A percentile compares a stretch with the other conserved stretches of the same genome.
Evolutionary conservation across 2,797 vertebrate genomes (phyloP).

Genomic region (Chelonia mydas): DNA sequence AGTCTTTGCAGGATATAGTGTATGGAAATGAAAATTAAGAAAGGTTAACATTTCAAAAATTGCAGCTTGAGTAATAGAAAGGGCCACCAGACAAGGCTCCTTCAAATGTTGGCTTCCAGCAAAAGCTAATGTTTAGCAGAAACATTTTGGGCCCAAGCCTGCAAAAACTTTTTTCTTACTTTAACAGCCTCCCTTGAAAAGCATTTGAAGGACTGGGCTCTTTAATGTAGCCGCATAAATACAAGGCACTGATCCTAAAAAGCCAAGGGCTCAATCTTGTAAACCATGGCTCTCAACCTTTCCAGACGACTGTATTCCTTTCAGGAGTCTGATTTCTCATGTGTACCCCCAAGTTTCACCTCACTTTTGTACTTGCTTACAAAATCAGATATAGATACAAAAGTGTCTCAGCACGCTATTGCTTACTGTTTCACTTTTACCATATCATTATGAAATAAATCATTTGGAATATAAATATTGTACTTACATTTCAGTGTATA

Average conservation of each 20-base stretch:
- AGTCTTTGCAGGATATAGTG: not conserved
- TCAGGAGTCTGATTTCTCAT: too few relatives aligned
- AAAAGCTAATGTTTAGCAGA: not conserved
- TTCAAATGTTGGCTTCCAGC: not conserved
- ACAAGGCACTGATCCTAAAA: not conserved
- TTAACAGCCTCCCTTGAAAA: not conserved
- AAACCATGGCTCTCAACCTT: not conserved
- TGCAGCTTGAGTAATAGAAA: not conserved
- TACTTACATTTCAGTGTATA: too few relatives aligned
- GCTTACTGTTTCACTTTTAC: too few relatives aligned
- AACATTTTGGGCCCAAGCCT: not conserved
- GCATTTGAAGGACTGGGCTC: not conserved
- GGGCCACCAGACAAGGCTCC: not conserved
- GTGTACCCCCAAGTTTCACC: too few relatives aligned
- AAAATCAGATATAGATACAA: too few relatives aligned
- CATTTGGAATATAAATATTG: too few relatives aligned
- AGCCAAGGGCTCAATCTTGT: not conserved
- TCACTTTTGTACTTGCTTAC: too few relatives aligned
- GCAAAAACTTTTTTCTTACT: not conserved
- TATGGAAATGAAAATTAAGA: not conserved
- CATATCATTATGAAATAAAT: too few relatives aligned
- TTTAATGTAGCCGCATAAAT: slow-evolving; percentile 11
- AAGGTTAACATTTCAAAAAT: not conserved
- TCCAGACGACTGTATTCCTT: too few relatives aligned
- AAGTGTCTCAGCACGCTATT: too few relatives aligned